Evolutionary conservation across 2,888 invertebrate genomes (phyloP), one percentile per base, ranked within the genome.

Genomic region (Athalia rosae): DNA sequence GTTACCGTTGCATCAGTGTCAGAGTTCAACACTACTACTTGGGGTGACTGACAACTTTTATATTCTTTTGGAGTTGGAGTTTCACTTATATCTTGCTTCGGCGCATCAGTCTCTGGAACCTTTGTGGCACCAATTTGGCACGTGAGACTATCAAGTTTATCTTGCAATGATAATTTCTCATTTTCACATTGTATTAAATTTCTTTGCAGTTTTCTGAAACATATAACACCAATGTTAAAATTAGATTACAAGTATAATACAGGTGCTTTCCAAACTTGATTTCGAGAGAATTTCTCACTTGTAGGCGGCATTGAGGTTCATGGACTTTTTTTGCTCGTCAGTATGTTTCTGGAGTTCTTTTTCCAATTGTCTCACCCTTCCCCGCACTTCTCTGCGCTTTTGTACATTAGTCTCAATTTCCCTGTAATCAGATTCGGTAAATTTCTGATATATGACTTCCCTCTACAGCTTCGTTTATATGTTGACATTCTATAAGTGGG

Each of bases 51-150:
- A 53, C 11, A 7, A 53, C 53, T n/a, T 1, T 53, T 7, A 11
- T 11, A 11, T n/a, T 45, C 56, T 8, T 58, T 56, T 6, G 71
- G 71, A 45, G 71, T 58, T 71, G 71, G 71, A 71, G 56, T 71
- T 47, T 71, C 71, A n/a, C 56, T 56, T 45, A 71, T 71, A 15
- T 50, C 56, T 13, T 71, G n/a, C 4, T 71, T 56, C 4, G 71
- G 13, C 43, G 71, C 71, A 58, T 71, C 56, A 13, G 45, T 71
- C 11, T 56, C 5, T 28, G 47, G 41, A 5, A 15, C 74, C 3
- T n/a, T 15, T 47, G 5, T 50, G 4, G 61, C 47, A 9, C 4
- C 13, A 48, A 61, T n/a, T 61, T 74, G 15, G 8, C 11, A 8
- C n/a, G 59, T 41, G n/a, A 62, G 15, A 4, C 50, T n/a, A 3